Percentiles rank a stretch among this genome's conserved stretches.
Evolutionary conservation across 2,888 invertebrate genomes (phyloP).

Genomic region (Apodemia mormo): DNA sequence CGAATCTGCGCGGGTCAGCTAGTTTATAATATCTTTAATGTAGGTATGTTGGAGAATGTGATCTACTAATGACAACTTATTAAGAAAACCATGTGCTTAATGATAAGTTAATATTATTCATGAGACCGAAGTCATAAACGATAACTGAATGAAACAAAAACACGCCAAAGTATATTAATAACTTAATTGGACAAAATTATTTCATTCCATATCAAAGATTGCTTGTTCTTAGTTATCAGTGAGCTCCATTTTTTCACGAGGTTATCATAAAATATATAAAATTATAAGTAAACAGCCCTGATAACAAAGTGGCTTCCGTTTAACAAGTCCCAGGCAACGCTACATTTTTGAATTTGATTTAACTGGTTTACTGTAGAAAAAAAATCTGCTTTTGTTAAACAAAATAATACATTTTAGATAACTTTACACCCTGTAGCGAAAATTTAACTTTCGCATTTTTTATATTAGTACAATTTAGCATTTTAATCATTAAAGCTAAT

Average conservation of each 20-base stretch:
- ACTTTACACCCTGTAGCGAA: too few relatives aligned
- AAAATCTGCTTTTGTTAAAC: too few relatives aligned
- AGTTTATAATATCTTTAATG: too few relatives aligned
- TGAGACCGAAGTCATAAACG: background rate
- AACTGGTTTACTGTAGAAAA: background rate
- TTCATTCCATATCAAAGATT: conserved; percentile 5
- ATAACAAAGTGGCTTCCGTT: conserved; percentile 10
- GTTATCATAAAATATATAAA: conserved; percentile 12
- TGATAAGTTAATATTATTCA: background rate
- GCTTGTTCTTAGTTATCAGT: background rate
- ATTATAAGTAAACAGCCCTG: conserved; percentile 4
- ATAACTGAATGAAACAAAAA: background rate
- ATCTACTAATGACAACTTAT: too few relatives aligned
- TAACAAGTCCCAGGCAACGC: background rate
- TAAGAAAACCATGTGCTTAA: background rate
- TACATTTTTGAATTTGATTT: background rate
- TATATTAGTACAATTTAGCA: too few relatives aligned
- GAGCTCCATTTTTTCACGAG: background rate
- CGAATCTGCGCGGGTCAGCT: too few relatives aligned
- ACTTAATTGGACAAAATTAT: background rate
- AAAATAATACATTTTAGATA: too few relatives aligned
- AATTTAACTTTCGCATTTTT: too few relatives aligned
- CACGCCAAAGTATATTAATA: background rate
- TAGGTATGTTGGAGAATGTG: too few relatives aligned
- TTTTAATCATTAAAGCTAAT: too few relatives aligned